These are phyloP conservation scores for Battus philenor DNA, from an alignment of 1,140 invertebrate genomes.

Conservation along the genomic window DNA sequence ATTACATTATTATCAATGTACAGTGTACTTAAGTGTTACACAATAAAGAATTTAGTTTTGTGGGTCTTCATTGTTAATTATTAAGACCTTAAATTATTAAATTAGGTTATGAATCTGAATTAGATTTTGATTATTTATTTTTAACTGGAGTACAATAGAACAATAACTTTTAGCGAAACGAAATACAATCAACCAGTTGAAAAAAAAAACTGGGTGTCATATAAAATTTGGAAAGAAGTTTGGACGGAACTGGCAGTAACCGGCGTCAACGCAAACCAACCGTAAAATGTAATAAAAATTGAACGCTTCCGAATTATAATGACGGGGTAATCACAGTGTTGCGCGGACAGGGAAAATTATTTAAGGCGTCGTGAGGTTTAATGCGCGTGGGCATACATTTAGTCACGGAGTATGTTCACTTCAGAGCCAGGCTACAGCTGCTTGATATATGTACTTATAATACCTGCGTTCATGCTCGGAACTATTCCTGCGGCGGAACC, in stretches of 20 bases:
- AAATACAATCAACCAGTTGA: too few species aligned
- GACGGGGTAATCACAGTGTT: conserved; percentile 22
- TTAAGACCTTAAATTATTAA: too few species aligned
- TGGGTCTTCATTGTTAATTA: too few species aligned
- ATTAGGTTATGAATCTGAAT: too few species aligned
- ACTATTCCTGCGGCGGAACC: conserved; percentile 52
- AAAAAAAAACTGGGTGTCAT: too few species aligned
- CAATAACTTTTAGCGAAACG: too few species aligned
- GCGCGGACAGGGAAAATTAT: conserved; percentile 46
- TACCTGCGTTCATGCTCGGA: conserved; percentile 30
- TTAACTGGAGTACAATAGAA: too few species aligned
- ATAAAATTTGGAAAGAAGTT: too few species aligned
- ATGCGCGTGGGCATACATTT: conserved; percentile 60
- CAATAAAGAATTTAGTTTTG: too few species aligned
- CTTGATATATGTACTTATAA: conserved; percentile 8
- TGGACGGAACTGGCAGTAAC: conserved; percentile 43
- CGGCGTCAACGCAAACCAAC: conserved; percentile 37
- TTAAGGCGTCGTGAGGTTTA: conserved; percentile 47
- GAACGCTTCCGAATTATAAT: conserved; percentile 40
- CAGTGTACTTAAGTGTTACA: too few species aligned
- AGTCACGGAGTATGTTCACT: conserved; percentile 42
- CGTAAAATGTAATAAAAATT: conserved; percentile 58
- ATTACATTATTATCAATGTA: too few species aligned
- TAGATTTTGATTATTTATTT: too few species aligned
- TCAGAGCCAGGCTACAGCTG: conserved; percentile 20